Evolutionary conservation across 2,888 invertebrate species (phyloP).

Genomic region (Harpalus rubripes): DNA sequence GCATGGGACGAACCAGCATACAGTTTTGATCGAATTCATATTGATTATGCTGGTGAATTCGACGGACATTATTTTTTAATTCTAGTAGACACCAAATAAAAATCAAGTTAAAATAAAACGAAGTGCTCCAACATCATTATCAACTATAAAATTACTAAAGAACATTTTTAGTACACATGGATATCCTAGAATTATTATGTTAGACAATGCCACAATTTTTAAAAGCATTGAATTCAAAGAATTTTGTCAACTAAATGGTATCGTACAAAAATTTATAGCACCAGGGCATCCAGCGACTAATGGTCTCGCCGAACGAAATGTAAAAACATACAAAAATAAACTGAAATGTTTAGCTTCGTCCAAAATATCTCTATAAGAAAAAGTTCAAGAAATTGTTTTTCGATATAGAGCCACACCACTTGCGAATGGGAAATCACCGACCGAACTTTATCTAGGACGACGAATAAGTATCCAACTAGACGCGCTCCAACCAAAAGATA

Average conservation of each 20-base stretch:
- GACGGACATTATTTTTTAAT: conserved; percentile 68
- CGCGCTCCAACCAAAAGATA: too few relatives aligned
- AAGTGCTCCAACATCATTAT: conserved; percentile 59
- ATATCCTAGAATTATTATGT: conserved; percentile 69
- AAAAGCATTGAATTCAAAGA: conserved; percentile 69
- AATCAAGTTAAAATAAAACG: conserved; percentile 69
- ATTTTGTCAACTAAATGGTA: conserved; percentile 69
- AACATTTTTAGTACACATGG: conserved; percentile 69
- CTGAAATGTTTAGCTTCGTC: conserved; percentile 49
- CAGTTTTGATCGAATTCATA: conserved; percentile 68
- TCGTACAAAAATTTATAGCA: conserved; percentile 65
- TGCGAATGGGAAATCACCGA: too few relatives aligned
- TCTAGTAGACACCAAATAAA: conserved; percentile 69
- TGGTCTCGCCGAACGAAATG: conserved; percentile 71
- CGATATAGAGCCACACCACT: too few relatives aligned
- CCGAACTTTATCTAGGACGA: too few relatives aligned
- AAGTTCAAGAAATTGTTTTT: conserved; percentile 65
- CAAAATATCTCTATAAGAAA: conserved; percentile 53
- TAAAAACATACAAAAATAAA: conserved; percentile 69
- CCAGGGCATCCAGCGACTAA: conserved; percentile 70
- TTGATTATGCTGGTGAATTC: conserved; percentile 68
- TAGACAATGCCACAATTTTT: conserved; percentile 71
- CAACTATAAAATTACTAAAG: conserved; percentile 65
- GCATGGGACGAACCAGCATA: conserved; percentile 66
- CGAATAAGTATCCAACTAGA: too few relatives aligned